These are phyloP conservation scores for Leiothrix lutea DNA, from an alignment of 2,113 vertebrate genomes.

Conservation along the genomic window DNA sequence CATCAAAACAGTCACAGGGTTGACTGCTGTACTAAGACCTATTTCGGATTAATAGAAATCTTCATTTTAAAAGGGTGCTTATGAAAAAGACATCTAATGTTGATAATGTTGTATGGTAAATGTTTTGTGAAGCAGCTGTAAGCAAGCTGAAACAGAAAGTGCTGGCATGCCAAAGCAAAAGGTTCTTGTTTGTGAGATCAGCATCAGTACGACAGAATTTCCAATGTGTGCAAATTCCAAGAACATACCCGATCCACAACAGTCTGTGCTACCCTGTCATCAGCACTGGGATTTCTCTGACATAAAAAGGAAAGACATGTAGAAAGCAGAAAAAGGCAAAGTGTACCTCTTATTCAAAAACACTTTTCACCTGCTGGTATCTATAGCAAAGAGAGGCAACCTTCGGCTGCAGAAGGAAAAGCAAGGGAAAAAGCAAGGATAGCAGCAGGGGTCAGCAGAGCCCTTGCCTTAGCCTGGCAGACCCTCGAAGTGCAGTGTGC, in stretches of 20 bases:
- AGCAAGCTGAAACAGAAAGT: neutral
- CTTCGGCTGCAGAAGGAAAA: neutral
- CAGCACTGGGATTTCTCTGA: neutral
- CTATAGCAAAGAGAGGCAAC: neutral
- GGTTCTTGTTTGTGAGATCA: neutral
- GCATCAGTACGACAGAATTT: neutral
- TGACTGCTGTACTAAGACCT: neutral
- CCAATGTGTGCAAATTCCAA: neutral
- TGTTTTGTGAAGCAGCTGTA: neutral
- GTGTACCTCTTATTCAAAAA: neutral
- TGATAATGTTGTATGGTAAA: neutral
- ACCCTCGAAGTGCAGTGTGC: neutral
- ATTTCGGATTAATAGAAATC: neutral
- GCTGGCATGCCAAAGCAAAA: neutral
- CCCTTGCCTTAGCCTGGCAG: neutral
- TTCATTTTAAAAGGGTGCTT: neutral
- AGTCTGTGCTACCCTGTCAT: neutral
- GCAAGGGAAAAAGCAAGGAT: neutral
- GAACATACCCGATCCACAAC: neutral
- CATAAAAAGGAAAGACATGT: neutral
- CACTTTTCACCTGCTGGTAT: neutral
- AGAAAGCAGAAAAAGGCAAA: neutral
- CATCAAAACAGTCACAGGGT: neutral
- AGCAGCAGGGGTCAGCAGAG: constrained; percentile 56
- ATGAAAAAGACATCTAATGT: neutral